Percentiles rank a stretch among this genome's conserved stretches.
Conservation (phyloP, 2,888 invertebrate genomes). For the Achlya flavicornis region DNA sequence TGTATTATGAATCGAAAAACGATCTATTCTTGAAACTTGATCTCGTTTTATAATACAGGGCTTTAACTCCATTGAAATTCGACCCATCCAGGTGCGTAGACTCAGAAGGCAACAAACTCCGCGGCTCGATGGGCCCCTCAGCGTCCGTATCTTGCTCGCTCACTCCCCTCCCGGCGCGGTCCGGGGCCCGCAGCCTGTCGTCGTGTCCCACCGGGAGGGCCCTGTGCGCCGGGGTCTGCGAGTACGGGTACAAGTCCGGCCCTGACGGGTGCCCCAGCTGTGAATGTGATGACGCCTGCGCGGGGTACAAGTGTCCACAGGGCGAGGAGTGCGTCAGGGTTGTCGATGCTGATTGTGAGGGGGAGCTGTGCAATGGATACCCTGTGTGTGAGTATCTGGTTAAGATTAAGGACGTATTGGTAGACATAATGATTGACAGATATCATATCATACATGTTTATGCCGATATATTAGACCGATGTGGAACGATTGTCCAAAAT, state of each 20-base stretch:
- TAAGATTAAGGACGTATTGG: no score
- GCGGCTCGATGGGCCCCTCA: conserved; percentile 91
- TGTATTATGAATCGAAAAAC: no score
- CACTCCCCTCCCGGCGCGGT: conserved; percentile 36
- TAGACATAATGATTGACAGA: no score
- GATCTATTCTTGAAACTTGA: no score
- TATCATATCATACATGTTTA: no score
- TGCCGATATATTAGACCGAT: no score
- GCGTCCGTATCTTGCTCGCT: conserved; percentile 86
- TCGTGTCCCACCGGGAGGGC: conserved; percentile 60
- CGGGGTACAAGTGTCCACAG: conserved; percentile 88
- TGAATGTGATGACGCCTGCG: conserved; percentile 93
- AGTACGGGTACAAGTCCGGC: conserved; percentile 90
- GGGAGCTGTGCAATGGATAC: conserved; percentile 87
- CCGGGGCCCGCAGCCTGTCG: neutral
- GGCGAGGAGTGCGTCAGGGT: conserved; percentile 90
- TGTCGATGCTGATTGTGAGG: conserved; percentile 87
- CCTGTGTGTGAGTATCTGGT: conserved; percentile 87
- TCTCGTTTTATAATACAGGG: no score
- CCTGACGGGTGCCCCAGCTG: conserved; percentile 91
- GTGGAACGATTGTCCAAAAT: no score
- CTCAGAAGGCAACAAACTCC: conserved; percentile 89
- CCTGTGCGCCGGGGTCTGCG: conserved; percentile 92
- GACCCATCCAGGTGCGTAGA: conserved; percentile 88
- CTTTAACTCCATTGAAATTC: no score